These are phyloP conservation scores for Cheilosia variabilis DNA, from an alignment of 2,888 invertebrate species.

Conservation along the genomic window DNA sequence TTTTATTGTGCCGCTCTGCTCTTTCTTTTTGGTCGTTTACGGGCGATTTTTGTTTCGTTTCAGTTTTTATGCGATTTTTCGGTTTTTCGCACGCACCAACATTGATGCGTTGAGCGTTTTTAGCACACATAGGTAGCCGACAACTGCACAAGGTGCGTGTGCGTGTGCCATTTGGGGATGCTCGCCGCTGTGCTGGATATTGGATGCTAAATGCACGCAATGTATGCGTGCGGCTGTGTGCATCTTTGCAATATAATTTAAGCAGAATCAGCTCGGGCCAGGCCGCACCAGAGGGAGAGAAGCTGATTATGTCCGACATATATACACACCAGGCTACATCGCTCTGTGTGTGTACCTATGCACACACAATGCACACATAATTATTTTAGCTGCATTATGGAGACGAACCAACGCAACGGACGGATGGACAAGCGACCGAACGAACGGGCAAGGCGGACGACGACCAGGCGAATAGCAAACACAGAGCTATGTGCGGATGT, in stretches of 20 bases:
- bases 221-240: constrained; percentile 40
- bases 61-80: constrained; percentile 72
- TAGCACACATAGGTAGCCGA: constrained; percentile 50
- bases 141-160: constrained; percentile 58
- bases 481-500: constrained; percentile 71
- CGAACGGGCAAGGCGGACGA: constrained; percentile 18
- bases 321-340: constrained; percentile 4
- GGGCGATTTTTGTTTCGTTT: constrained; percentile 71
- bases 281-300: constrained; percentile 29
- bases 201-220: constrained; percentile 62
- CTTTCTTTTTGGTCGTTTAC: constrained; percentile 65
- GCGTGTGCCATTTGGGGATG: constrained; percentile 45
- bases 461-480: constrained; percentile 67
- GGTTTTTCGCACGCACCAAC: constrained; percentile 74
- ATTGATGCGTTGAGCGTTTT: constrained; percentile 74
- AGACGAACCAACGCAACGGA: constrained; percentile 52
- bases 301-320: constrained; percentile 70
- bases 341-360: constrained; percentile 45
- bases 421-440: constrained; percentile 28
- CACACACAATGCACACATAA: constrained; percentile 76
- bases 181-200: constrained; percentile 30
- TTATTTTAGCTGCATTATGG: constrained; percentile 76
- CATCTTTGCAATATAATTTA: constrained; percentile 67
- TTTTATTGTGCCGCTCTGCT: constrained; percentile 68
- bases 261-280: constrained; percentile 60